Evolutionary conservation across 2,113 vertebrate species (phyloP), one percentile per base, ranked within the genome.

Genomic region (Pseudopipra pipra): DNA sequence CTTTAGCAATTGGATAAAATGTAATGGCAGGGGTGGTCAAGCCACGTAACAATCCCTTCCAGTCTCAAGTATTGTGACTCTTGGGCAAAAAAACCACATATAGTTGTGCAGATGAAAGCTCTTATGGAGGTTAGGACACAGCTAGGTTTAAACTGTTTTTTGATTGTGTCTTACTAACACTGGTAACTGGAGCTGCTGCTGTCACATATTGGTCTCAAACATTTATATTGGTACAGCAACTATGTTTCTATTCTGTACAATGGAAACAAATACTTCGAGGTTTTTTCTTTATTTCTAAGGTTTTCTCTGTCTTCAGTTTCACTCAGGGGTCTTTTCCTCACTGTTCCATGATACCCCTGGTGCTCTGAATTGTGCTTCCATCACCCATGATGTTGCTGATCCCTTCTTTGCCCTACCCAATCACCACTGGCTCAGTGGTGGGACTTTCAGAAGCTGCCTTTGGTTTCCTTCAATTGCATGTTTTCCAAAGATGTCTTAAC

Each of bases 381-480:
- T 33, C 46, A 67, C 18, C 41, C 35, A 3, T 4, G 24, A 11
- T 18, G 7, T 15, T 74, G 59, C 24, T 70, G 77, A 22, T 24
- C 35, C 43, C 18, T n/a, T 25, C 43, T 43, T 35, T 67, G 51
- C 16, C n/a, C 47, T 46, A 14, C 30, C 7, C 55, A 56, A 2
- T 17, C 24, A 28, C 8, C 2, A 0, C 51, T 28, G 27, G 14
- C 17, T 68, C 66, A 37, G 5, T 1, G 39, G 3, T 25, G 25
- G 33, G 13, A 30, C 8, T 61, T 56, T 31, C 61, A 89, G 71
- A 67, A 6, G 23, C 25, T 83, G 37, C 55, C 63, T 79, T 73
- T 30, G 14, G 5, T 56, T 90, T 75, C 58, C 58, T 78, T 72
- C n/a, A 31, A 8, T 9, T 65, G 10, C 4, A 28, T 13, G 1